These are phyloP conservation scores for Tipula lateralis DNA, from an alignment of 2,888 invertebrate genomes.

Conservation along the genomic window DNA sequence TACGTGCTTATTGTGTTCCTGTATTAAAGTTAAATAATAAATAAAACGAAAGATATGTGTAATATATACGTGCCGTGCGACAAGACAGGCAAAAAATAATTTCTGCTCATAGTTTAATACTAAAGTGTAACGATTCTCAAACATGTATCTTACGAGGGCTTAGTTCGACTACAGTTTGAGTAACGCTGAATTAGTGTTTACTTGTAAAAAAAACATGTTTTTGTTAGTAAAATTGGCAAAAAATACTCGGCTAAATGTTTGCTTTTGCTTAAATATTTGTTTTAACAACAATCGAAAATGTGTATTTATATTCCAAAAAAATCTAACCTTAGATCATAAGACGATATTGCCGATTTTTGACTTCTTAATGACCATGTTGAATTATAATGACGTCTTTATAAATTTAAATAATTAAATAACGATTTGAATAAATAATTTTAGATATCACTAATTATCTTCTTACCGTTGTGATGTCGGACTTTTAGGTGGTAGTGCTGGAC, in stretches of 20 bases:
- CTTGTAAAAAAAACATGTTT: background rate
- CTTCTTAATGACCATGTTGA: slow-evolving; percentile 41
- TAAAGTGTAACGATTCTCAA: background rate
- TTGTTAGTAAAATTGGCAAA: background rate
- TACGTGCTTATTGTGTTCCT: background rate
- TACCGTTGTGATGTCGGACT: slow-evolving; percentile 71
- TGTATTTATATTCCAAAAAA: slow-evolving; percentile 33
- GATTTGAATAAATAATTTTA: slow-evolving; percentile 6
- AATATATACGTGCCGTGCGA: slow-evolving; percentile 19
- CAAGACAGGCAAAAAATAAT: background rate
- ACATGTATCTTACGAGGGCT: background rate
- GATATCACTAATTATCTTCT: slow-evolving; percentile 40
- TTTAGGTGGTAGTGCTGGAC: slow-evolving; percentile 71
- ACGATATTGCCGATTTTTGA: slow-evolving; percentile 38
- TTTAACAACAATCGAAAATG: slow-evolving; percentile 6
- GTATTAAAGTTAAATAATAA: background rate
- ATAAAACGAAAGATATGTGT: background rate
- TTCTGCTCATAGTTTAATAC: background rate
- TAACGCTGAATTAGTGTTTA: background rate
- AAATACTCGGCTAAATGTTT: background rate
- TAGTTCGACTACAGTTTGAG: background rate
- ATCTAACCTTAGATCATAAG: slow-evolving; percentile 40
- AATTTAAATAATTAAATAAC: background rate
- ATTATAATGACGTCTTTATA: slow-evolving; percentile 37
- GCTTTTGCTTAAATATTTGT: background rate